These are phyloP conservation scores for Harpagus bidentatus DNA, from an alignment of 2,113 vertebrate species.

Conservation along the genomic window DNA sequence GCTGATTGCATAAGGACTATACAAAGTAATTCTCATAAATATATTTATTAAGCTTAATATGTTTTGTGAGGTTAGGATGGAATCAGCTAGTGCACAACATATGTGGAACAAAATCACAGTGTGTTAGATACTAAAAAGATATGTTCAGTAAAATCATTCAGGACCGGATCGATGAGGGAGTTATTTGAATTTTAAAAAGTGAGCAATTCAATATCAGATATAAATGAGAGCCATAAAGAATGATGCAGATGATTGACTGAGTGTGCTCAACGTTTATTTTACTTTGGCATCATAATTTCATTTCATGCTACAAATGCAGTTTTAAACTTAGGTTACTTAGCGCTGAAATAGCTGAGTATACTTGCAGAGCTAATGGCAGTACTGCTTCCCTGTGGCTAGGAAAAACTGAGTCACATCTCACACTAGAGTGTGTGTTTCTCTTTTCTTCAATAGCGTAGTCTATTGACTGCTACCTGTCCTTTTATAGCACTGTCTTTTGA, in stretches of 20 bases:
- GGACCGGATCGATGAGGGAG: slow-evolving; percentile 24
- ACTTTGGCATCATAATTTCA: slow-evolving; percentile 53
- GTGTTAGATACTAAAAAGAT: slow-evolving; percentile 66
- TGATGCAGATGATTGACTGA: slow-evolving; percentile 40
- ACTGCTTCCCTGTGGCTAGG: background rate
- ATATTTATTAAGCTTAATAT: slow-evolving; percentile 94
- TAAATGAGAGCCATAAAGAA: slow-evolving; percentile 51
- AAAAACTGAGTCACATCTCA: background rate
- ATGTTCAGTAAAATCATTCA: slow-evolving; percentile 55
- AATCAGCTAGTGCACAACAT: slow-evolving; percentile 67
- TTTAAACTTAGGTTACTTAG: background rate
- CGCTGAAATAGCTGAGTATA: background rate
- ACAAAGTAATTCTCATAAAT: slow-evolving; percentile 92
- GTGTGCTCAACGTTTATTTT: slow-evolving; percentile 37
- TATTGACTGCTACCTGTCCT: background rate
- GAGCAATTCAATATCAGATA: slow-evolving; percentile 50
- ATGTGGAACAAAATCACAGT: slow-evolving; percentile 68
- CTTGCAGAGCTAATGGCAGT: background rate
- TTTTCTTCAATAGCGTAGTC: fast-evolving
- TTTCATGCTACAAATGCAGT: slow-evolving; percentile 26
- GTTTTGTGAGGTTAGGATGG: slow-evolving; percentile 79
- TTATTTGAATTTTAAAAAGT: slow-evolving; percentile 60
- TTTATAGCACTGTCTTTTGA: background rate
- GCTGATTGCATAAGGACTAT: slow-evolving; percentile 90
- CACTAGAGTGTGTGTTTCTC: background rate